These are phyloP conservation scores for Chaetogeoica ovagalla DNA, from an alignment of 2,888 invertebrate species.

Conservation along the genomic window DNA sequence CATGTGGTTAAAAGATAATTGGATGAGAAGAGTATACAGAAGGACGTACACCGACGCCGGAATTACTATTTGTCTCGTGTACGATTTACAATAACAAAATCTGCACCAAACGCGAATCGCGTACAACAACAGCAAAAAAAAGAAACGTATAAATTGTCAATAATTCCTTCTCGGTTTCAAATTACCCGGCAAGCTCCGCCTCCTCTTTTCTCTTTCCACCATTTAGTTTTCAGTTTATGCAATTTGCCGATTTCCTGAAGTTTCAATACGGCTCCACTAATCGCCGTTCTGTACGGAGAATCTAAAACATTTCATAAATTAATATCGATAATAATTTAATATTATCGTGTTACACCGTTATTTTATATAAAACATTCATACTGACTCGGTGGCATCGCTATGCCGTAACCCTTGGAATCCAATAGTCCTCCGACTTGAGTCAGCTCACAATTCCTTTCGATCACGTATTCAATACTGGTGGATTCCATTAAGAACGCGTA, in stretches of 20 bases:
- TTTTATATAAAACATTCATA: slow-evolving; percentile 41
- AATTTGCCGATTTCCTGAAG: slow-evolving; percentile 94
- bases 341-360: too few relatives aligned
- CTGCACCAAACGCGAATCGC: too few relatives aligned
- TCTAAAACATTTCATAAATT: slow-evolving; percentile 63
- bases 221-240: slow-evolving; percentile 89
- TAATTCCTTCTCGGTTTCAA: slow-evolving; percentile 52
- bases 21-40: too few relatives aligned
- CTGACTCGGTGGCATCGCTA: slow-evolving; percentile 90
- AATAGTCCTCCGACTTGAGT: slow-evolving; percentile 89
- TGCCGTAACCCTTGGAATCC: slow-evolving; percentile 94
- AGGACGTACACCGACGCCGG: too few relatives aligned
- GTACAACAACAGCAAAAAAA: too few relatives aligned
- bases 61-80: too few relatives aligned
- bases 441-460: slow-evolving; percentile 86
- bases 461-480: slow-evolving; percentile 91
- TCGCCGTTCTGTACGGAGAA: slow-evolving; percentile 90
- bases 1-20: too few relatives aligned
- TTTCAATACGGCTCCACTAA: slow-evolving; percentile 91
- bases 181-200: slow-evolving; percentile 83
- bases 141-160: too few relatives aligned
- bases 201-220: slow-evolving; percentile 86
- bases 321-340: neutral
- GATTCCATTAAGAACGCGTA: slow-evolving; percentile 99
- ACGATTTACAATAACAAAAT: too few relatives aligned